phyloP scores from a whole-genome alignment of 2,113 vertebrate species.

The Delphinapterus leucas region DNA sequence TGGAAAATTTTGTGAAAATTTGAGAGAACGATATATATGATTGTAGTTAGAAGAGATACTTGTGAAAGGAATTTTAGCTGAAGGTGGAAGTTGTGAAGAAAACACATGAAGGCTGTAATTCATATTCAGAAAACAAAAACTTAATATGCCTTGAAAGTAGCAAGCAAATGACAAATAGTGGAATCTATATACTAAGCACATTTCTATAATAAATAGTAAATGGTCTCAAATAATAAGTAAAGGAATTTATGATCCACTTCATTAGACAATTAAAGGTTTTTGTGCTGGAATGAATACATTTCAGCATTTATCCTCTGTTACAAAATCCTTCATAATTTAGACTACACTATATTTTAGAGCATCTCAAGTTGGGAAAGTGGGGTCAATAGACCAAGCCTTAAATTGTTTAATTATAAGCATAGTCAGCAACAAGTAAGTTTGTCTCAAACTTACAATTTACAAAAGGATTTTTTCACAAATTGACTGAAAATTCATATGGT shows the following conservation, averaged over 20 bases:
- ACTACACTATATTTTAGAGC: neutral
- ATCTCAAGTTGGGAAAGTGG: neutral
- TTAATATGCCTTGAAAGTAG: neutral
- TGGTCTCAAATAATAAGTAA: neutral
- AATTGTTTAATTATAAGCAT: neutral
- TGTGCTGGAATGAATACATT: neutral
- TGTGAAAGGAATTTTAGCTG: neutral
- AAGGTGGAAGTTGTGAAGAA: neutral
- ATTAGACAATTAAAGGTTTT: neutral
- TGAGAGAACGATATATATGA: neutral
- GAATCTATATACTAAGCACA: neutral
- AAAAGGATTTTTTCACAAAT: neutral
- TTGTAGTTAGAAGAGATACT: neutral
- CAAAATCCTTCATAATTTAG: neutral
- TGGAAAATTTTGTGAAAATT: neutral
- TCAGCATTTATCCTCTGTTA: neutral
- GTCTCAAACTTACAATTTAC: neutral
- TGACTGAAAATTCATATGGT: neutral
- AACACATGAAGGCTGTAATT: neutral
- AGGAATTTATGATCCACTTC: neutral
- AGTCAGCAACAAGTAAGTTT: neutral
- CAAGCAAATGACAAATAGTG: neutral
- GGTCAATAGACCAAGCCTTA: rapidly evolving
- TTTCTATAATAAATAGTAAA: neutral
- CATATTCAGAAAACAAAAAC: neutral